Evolutionary conservation across 2,113 vertebrate genomes (phyloP), one percentile per base, ranked within the genome.

Genomic region (Neomonachus schauinslandi): DNA sequence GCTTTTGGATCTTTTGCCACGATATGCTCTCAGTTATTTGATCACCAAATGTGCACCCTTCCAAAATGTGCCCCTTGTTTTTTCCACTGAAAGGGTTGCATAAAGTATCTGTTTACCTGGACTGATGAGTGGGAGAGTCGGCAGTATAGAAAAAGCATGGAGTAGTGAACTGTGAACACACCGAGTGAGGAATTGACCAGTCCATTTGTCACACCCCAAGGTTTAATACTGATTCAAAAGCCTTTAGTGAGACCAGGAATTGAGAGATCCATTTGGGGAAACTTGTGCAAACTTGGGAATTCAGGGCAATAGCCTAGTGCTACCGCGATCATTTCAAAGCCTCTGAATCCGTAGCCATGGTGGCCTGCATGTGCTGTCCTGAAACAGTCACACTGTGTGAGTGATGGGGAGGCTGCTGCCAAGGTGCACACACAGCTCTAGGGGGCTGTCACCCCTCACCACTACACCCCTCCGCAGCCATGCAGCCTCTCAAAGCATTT

Each of bases 21-120:
- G 89, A 93, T 91, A 16, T 88, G 87, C 86, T 96, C 96, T 96
- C n/a, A 81, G 86, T 96, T 97, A 97, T 49, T 82, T 81, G 49
- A 92, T 95, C 72, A 71, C 91, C 39, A 95, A 89, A 65, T 14
- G 49, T 82, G 33, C 51, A 53, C 15, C 21, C 53, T 72, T 81
- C 55, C 49, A 95, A 97, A 92, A 71, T 65, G 49, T 88, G 61
- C 31, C 18, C 18, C 53, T 46, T 82, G 55, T 42, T 4, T 24
- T 53, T 51, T 33, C 72, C n/a, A 4, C 7, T 83, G 57, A 86
- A 93, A 14, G 26, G 71, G 89, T 92, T 96, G 67, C 71, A 59
- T 72, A 24, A 85, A 89, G 63, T 89, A 65, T 83, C 77, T 46
- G 12, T 90, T 63, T 55, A 79, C 81, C 57, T 53, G 7, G 8